Evolutionary conservation across 64 coral and sea anemone species (phyloP), one percentile per base, ranked within the genome.

Genomic region (Porites lutea): DNA sequence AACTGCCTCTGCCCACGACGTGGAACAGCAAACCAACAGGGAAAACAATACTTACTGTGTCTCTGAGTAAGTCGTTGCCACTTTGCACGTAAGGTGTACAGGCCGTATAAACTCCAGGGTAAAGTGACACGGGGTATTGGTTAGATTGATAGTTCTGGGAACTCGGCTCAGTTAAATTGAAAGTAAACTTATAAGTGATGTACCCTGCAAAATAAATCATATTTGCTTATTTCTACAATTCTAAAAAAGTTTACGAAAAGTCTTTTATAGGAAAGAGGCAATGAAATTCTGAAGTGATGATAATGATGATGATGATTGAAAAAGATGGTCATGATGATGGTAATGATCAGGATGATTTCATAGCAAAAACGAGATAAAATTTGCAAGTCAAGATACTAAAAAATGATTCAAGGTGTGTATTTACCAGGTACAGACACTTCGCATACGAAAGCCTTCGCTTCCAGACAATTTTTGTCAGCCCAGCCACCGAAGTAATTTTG

Each of bases 391-490:
- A 37, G 27, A 37, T 37, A 37, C 27, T 37, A 37, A 37, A 37
- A 37, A 37, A 37, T 37, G 27, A 37, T 37, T 37, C 27, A 37
- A 37, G 27, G 27, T 37, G 9, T 53, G 13, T 49, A 5, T 49
- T 65, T 92, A 93, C 91, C 91, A 43, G 75, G 57, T 4, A 75
- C 61, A 3, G 91, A 74, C 22, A 54, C 58, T 52, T 75, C 57
- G 48, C 91, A 93, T 47, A 79, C 20, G 87, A 65, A 93, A 14
- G 91, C 82, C 43, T 87, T 74, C 19, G 0, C 45, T 18, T 86
- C 91, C 19, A 62, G 19, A 6, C 91, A 93, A 13, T 67, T 73
- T 44, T 20, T 77, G 52, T 93, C 91, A 48, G 82, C 82, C 91
- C 91, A 93, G 52, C 91, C 91, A 55, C 72, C 37, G 48, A 48